Conservation (phyloP, 2,113 vertebrate species). For the Thryonomys swinderianus region DNA sequence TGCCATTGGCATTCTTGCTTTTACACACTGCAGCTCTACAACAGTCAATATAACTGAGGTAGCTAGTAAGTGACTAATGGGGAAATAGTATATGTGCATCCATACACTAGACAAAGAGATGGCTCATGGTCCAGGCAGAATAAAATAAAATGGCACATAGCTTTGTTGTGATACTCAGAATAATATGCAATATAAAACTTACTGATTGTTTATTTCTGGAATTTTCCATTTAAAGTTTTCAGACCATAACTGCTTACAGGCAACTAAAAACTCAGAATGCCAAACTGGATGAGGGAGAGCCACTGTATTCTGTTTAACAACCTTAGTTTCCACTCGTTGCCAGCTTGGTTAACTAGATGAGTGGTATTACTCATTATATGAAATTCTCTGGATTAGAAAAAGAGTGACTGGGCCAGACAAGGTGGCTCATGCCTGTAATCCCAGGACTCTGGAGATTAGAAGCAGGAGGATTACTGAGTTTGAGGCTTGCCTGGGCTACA, state of each 20-base stretch:
- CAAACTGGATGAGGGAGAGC: not conserved
- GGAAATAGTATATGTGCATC: no score
- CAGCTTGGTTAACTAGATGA: not conserved
- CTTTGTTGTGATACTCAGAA: not conserved
- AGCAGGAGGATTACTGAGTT: no score
- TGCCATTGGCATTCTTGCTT: not conserved
- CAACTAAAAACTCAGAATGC: not conserved
- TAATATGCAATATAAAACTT: not conserved
- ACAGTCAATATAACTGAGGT: not conserved
- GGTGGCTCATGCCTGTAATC: no score
- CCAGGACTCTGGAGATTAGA: no score
- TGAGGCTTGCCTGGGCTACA: no score
- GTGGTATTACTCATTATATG: not conserved
- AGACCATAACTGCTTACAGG: not conserved
- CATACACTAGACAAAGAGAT: not conserved
- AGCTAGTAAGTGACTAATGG: not conserved
- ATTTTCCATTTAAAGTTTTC: not conserved
- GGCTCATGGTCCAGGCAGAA: not conserved
- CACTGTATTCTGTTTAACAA: not conserved
- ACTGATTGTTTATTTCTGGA: not conserved
- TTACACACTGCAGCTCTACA: not conserved
- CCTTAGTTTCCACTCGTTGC: not conserved
- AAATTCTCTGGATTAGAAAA: conserved; percentile 40
- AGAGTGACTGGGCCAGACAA: no score
- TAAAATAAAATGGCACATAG: not conserved